Evolutionary conservation across 2,888 invertebrate species (phyloP).

Genomic region (Drosophila villosipedis): DNA sequence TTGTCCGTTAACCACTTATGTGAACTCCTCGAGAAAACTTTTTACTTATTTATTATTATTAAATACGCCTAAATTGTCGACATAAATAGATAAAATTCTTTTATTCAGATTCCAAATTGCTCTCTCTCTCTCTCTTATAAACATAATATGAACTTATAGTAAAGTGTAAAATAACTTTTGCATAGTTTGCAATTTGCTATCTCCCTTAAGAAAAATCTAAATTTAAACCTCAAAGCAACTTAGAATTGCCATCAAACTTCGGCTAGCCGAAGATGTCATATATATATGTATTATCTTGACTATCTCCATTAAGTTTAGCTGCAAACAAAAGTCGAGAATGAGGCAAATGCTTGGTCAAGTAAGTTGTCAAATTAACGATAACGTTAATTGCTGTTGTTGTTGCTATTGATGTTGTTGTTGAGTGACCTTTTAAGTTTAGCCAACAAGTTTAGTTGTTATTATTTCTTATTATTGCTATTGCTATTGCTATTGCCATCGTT

Average conservation of each 20-base stretch:
- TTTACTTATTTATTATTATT: neutral
- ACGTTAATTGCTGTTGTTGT: conserved; percentile 21
- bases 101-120: neutral
- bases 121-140: neutral
- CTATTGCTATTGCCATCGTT: conserved; percentile 7
- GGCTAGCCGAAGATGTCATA: conserved; percentile 27
- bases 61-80: neutral
- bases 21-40: neutral
- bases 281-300: conserved; percentile 7
- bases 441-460: conserved; percentile 28
- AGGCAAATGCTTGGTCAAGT: conserved; percentile 28
- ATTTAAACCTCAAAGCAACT: neutral
- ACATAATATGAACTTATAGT: too few species aligned
- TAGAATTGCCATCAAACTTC: conserved; percentile 41
- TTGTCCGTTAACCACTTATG: neutral
- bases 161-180: neutral
- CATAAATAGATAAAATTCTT: too few species aligned
- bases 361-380: conserved; percentile 36
- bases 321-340: conserved; percentile 8
- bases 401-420: conserved; percentile 40
- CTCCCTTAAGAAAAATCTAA: neutral
- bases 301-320: conserved; percentile 15
- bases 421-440: conserved; percentile 53
- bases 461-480: conserved; percentile 12
- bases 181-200: neutral